These are phyloP conservation scores for Chymomyza costata DNA, from an alignment of 1,140 invertebrate genomes.

Conservation along the genomic window DNA sequence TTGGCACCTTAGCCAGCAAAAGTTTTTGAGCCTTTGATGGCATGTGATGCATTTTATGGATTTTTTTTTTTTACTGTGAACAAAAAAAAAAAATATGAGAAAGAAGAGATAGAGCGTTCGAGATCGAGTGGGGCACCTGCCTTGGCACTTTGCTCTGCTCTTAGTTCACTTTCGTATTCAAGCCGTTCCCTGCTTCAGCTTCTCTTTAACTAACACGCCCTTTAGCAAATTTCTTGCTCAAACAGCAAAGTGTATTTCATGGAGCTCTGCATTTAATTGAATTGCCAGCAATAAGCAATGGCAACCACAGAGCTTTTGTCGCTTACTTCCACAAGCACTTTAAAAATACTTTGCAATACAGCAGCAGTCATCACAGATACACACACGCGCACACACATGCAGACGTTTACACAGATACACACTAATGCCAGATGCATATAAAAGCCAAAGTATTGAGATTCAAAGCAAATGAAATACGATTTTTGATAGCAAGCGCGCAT, in stretches of 20 bases:
- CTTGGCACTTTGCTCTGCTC: background rate
- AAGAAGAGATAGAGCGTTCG: background rate
- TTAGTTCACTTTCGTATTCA: slow-evolving; percentile 7
- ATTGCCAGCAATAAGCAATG: slow-evolving; percentile 46
- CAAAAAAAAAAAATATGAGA: too few relatives aligned
- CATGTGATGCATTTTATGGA: slow-evolving; percentile 65
- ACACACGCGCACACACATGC: slow-evolving; percentile 2
- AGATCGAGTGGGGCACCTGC: background rate
- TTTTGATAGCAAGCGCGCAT: slow-evolving; percentile 8
- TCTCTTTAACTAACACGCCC: background rate
- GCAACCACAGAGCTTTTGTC: slow-evolving; percentile 16
- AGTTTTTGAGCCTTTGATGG: slow-evolving; percentile 61
- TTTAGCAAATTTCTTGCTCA: slow-evolving; percentile 11
- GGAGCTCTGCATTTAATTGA: slow-evolving; percentile 69
- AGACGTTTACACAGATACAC: too few relatives aligned
- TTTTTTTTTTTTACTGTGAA: slow-evolving; percentile 38
- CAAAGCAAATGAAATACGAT: slow-evolving; percentile 25
- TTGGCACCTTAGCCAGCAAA: slow-evolving; percentile 42
- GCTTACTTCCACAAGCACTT: slow-evolving; percentile 9
- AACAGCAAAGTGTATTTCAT: slow-evolving; percentile 56
- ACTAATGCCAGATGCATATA: too few relatives aligned
- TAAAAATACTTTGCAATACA: slow-evolving; percentile 19
- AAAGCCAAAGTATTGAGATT: too few relatives aligned
- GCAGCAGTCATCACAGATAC: too few relatives aligned
- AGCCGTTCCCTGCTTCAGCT: too few relatives aligned